These are phyloP conservation scores for Paedocypris micromegethes DNA, from an alignment of 2,797 vertebrate species.

Conservation along the genomic window DNA sequence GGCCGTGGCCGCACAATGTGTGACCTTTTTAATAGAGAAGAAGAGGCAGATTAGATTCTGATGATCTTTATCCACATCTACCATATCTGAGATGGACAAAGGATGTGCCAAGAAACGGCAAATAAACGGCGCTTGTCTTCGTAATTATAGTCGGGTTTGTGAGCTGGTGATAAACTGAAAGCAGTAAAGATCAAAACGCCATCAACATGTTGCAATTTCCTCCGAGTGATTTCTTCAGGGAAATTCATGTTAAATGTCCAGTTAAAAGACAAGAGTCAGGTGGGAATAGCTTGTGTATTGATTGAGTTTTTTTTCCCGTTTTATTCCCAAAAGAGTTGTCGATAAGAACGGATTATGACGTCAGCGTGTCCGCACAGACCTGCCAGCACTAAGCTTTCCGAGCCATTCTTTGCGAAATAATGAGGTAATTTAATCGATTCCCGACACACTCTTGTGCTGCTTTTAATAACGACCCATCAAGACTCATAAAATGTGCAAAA, in stretches of 20 bases:
- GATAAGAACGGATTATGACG: conserved; percentile 14
- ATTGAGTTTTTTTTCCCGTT: background rate
- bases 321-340: background rate
- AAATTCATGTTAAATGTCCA: conserved; percentile 15
- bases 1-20: conserved; percentile 8
- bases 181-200: background rate
- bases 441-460: too few relatives aligned
- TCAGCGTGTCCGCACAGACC: background rate
- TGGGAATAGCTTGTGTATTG: conserved; percentile 5
- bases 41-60: conserved; percentile 29
- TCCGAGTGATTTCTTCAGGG: conserved; percentile 7
- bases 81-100: background rate
- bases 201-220: conserved; percentile 1
- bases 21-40: conserved; percentile 42
- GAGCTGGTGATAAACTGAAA: background rate
- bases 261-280: background rate
- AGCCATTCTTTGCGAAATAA: background rate
- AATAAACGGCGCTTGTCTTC: background rate
- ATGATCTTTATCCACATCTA: conserved; percentile 19
- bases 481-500: too few relatives aligned
- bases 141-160: background rate
- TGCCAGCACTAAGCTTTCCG: background rate
- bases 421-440: too few relatives aligned
- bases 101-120: background rate
- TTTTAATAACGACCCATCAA: too few relatives aligned